These are phyloP conservation scores for Gasterosteus aculeatus DNA, from an alignment of 2,113 vertebrate species.

Conservation along the genomic window DNA sequence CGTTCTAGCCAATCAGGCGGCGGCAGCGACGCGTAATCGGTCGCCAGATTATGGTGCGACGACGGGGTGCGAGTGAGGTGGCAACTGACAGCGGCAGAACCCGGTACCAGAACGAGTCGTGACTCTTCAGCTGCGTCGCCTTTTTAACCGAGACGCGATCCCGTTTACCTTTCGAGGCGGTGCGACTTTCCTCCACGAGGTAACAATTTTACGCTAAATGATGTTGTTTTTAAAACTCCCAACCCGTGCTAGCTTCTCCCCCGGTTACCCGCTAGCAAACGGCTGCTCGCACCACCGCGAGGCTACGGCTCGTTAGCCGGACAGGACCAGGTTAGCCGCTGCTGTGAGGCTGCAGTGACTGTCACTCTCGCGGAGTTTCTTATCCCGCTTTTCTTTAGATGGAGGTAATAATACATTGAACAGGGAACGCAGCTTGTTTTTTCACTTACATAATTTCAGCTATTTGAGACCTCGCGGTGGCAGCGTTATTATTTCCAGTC, in stretches of 20 bases:
- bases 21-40: constrained; percentile 41
- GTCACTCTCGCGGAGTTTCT: background rate
- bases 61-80: constrained; percentile 59
- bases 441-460: background rate
- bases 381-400: background rate
- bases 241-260: background rate
- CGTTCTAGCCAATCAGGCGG: constrained; percentile 48
- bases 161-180: constrained; percentile 8
- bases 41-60: constrained; percentile 76
- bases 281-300: background rate
- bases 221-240: too few relatives aligned
- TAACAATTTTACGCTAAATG: constrained; percentile 22
- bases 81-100: constrained; percentile 24
- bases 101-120: constrained; percentile 18
- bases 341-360: constrained; percentile 10
- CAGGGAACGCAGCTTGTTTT: too few relatives aligned
- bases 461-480: background rate
- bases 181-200: constrained; percentile 47
- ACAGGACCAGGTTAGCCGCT: constrained; percentile 35
- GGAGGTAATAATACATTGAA: too few relatives aligned
- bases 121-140: constrained; percentile 8
- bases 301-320: constrained; percentile 38
- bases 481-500: background rate
- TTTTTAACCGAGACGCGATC: background rate
- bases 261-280: constrained; percentile 11